Conservation (phyloP, 2,113 vertebrate genomes). For the Haliaeetus leucogaster region DNA sequence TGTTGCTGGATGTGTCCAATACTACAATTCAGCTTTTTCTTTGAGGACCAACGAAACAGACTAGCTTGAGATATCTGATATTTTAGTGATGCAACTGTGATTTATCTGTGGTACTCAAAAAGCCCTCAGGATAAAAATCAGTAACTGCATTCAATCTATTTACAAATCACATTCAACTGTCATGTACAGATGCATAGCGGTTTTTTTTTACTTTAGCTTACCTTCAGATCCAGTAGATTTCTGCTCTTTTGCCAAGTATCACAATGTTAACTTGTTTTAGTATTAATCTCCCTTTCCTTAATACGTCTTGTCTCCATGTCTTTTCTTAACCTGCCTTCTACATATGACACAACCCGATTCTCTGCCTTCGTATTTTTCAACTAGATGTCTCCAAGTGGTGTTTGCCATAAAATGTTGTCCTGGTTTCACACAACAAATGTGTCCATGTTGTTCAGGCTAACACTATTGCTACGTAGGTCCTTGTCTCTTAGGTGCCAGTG, state of each 20-base stretch:
- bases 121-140: background rate
- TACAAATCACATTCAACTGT: background rate
- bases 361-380: background rate
- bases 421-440: no score
- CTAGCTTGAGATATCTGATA: background rate
- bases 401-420: background rate
- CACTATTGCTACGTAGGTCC: rapidly evolving
- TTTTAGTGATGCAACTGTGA: background rate
- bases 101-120: background rate
- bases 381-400: background rate
- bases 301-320: background rate
- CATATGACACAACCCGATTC: background rate
- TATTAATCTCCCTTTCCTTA: background rate
- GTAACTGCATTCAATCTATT: background rate
- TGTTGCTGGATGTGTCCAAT: background rate
- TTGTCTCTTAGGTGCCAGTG: background rate
- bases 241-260: background rate
- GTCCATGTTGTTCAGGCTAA: background rate
- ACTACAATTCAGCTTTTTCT: background rate
- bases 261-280: background rate
- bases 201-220: background rate
- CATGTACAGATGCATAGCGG: background rate
- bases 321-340: background rate
- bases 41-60: background rate
- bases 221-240: background rate